Base-by-base conservation (phyloP, 2,888 invertebrate species). In the Platycheirus rosarum region DNA sequence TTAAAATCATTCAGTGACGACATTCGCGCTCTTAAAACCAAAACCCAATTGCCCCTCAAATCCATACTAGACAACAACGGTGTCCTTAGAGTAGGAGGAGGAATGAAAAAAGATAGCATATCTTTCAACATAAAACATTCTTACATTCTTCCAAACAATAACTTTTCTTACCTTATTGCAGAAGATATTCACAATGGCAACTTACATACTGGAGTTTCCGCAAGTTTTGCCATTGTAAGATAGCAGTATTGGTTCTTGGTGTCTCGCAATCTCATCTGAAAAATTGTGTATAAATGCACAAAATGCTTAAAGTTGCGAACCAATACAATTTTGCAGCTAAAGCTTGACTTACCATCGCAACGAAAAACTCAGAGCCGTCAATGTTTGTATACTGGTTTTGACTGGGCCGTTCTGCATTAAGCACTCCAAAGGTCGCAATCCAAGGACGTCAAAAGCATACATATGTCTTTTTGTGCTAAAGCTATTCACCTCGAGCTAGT, bases 131-230 rank as follows among this genome's bases (percentile, higher is more conserved):
- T n/a, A n/a, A n/a, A n/a, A 46, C 23, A 46, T 23, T 20, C 20
- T 46, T 20, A 20, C 20, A 46, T 46, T 46, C 23, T 46, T 11
- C 20, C 11, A 46, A 46, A 46, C 20, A 46, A 18, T 46, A 13
- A 16, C 23, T 46, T 46, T 23, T 46, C 46, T 11, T 46, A 13
- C 20, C 46, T 46, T n/a, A 46, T 46, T 46, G 16, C 20, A 46
- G 46, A 46, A 46, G 5, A 46, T 13, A 46, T 46, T 20, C 46
- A 46, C 46, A 23, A 20, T 4, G 8, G n/a, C 5, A 7, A 46
- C 23, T 23, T 23, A n/a, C 46, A 46, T 23, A 18, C 46, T 16
- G 42, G 42, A 16, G 16, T 42, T 8, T 42, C 42, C 1, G 42
- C 42, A 42, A 42, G n/a, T n/a, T 37, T 37, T 13, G 35, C 35